Conservation (phyloP, 2,797 vertebrate genomes). For the Denticeps clupeoides region DNA sequence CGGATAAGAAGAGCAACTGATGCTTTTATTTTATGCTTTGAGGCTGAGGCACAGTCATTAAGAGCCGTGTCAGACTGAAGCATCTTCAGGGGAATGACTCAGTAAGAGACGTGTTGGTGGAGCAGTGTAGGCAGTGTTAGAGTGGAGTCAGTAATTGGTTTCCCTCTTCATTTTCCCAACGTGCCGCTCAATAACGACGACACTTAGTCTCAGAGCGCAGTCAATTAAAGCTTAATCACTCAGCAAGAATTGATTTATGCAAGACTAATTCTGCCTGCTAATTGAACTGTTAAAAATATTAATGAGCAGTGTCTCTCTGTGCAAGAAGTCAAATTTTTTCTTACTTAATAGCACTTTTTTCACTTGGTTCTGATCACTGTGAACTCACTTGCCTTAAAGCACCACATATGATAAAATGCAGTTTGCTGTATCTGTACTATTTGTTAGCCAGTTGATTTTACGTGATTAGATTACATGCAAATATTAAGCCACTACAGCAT, state of each 20-base stretch:
- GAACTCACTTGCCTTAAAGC: too few relatives aligned
- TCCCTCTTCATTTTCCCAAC: constrained; percentile 6
- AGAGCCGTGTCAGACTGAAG: constrained; percentile 12
- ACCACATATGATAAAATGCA: too few relatives aligned
- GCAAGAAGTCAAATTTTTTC: too few relatives aligned
- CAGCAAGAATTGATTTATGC: constrained; percentile 2
- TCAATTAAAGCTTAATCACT: constrained; percentile 14
- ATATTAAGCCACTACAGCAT: too few relatives aligned
- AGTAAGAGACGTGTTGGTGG: constrained; percentile 8
- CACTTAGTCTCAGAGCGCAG: constrained; percentile 4
- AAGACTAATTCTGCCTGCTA: background rate
- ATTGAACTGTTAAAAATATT: constrained; percentile 2
- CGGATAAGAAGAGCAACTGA: too few relatives aligned
- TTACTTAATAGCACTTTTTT: too few relatives aligned
- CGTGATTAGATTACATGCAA: too few relatives aligned
- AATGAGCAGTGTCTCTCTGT: background rate
- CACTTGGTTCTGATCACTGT: too few relatives aligned
- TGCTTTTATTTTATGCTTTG: too few relatives aligned
- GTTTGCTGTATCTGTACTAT: too few relatives aligned
- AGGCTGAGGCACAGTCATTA: too few relatives aligned
- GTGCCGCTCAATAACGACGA: constrained; percentile 16
- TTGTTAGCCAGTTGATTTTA: too few relatives aligned
- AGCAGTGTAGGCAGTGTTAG: constrained; percentile 8
- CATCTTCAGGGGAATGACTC: constrained; percentile 1
- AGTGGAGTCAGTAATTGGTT: constrained; percentile 5